A percentile compares a stretch with the other conserved stretches of the same genome.
phyloP scores from a whole-genome alignment of 2,888 invertebrate genomes.

The Drymonia ruficornis region DNA sequence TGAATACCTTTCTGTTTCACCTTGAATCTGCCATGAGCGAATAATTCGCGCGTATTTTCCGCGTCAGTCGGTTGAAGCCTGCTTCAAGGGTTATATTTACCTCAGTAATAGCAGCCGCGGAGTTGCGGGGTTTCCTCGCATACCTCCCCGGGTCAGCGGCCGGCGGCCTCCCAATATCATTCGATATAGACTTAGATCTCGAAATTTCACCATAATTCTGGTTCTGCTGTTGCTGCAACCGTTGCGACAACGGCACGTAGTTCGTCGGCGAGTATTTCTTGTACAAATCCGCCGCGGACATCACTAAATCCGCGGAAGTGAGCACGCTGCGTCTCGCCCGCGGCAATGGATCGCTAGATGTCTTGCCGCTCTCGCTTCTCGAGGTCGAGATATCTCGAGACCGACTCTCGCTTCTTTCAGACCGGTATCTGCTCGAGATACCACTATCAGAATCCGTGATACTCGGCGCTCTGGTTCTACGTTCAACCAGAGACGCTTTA shows the following conservation, averaged over 20 bases:
- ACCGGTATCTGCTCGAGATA: constrained; percentile 64
- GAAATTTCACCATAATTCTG: constrained; percentile 72
- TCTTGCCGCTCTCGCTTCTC: constrained; percentile 81
- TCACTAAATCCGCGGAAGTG: constrained; percentile 80
- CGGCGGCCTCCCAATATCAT: constrained; percentile 83
- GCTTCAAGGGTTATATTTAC: constrained; percentile 59
- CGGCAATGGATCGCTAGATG: constrained; percentile 65
- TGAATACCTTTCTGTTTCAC: too few species aligned
- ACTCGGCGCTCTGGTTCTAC: constrained; percentile 70
- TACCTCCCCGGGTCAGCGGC: constrained; percentile 63
- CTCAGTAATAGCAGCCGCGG: constrained; percentile 70
- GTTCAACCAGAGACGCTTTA: constrained; percentile 70
- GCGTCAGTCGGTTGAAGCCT: too few species aligned
- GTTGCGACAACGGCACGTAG: constrained; percentile 86
- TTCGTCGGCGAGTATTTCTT: constrained; percentile 91
- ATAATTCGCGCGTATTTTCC: too few species aligned
- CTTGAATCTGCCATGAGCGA: too few species aligned
- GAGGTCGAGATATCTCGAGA: constrained; percentile 82
- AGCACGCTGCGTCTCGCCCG: constrained; percentile 71
- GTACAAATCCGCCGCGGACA: constrained; percentile 88
- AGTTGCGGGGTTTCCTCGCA: constrained; percentile 63
- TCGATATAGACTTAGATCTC: constrained; percentile 84
- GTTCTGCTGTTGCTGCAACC: constrained; percentile 58
- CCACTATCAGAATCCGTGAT: constrained; percentile 79
- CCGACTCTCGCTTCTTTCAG: constrained; percentile 81